Conservation (phyloP, 2,888 invertebrate species). For the Lycophotia porphyrea region DNA sequence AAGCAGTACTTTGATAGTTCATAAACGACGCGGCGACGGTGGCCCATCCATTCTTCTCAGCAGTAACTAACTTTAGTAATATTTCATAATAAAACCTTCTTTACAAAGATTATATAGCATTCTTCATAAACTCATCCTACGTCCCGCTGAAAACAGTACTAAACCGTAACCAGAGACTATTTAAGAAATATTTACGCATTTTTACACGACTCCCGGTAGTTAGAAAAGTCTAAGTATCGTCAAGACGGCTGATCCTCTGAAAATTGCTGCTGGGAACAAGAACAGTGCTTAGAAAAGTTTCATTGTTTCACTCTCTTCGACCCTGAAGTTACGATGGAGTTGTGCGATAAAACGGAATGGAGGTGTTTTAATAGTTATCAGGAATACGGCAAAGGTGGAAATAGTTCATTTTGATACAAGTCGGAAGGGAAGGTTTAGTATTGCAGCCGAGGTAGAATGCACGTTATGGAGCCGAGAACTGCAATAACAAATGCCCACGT, state of each 20-base stretch:
- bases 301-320: slow-evolving; percentile 40
- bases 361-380: slow-evolving; percentile 2
- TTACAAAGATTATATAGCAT: background rate
- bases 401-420: no score
- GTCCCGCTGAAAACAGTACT: background rate
- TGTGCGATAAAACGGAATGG: slow-evolving; percentile 11
- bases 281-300: slow-evolving; percentile 60
- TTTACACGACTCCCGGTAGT: slow-evolving; percentile 41
- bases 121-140: background rate
- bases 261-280: slow-evolving; percentile 47
- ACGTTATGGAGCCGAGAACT: no score
- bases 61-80: background rate
- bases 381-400: no score
- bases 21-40: background rate
- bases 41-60: background rate
- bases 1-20: background rate
- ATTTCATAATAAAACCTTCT: background rate
- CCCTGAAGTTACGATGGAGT: slow-evolving; percentile 28
- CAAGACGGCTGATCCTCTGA: slow-evolving; percentile 32
- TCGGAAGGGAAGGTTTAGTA: no score
- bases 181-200: slow-evolving; percentile 44
- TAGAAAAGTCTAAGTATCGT: slow-evolving; percentile 39
- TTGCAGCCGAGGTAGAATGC: no score
- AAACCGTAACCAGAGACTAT: slow-evolving; percentile 18
- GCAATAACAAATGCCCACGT: no score